Evolutionary conservation across 2,888 invertebrate genomes (phyloP).

Genomic region (Parascotia fuliginaria): DNA sequence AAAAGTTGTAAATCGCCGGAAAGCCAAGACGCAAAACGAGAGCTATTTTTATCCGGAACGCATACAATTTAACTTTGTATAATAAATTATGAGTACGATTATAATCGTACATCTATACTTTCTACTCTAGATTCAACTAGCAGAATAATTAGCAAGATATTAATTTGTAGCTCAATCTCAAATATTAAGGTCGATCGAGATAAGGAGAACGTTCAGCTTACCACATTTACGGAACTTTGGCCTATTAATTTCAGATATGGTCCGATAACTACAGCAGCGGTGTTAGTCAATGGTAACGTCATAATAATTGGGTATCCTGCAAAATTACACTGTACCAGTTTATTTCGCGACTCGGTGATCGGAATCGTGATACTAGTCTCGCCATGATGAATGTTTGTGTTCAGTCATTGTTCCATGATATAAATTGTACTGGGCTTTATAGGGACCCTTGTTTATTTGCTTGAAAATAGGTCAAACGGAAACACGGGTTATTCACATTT

Average conservation of each 20-base stretch:
- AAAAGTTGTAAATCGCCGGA: not conserved
- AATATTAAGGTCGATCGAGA: constrained; percentile 28
- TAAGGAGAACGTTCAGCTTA: constrained; percentile 23
- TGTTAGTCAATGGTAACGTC: constrained; percentile 49
- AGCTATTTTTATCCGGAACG: not conserved
- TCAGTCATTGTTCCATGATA: constrained; percentile 27
- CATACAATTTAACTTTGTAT: not conserved
- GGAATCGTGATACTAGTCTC: constrained; percentile 36
- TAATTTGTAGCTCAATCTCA: constrained; percentile 29
- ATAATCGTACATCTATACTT: not conserved
- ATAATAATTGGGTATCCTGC: constrained; percentile 49
- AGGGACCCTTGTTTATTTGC: constrained; percentile 24
- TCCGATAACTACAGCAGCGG: constrained; percentile 41
- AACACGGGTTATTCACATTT: constrained; percentile 12
- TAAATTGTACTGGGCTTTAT: constrained; percentile 26
- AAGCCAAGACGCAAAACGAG: not conserved
- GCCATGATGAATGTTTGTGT: constrained; percentile 31
- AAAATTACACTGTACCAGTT: constrained; percentile 49
- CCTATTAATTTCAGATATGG: constrained; percentile 62
- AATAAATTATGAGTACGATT: not conserved
- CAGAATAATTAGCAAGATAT: constrained; percentile 24
- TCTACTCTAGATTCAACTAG: not conserved
- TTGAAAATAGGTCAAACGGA: constrained; percentile 42
- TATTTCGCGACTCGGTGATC: constrained; percentile 42
- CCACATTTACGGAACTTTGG: constrained; percentile 60